phyloP scores from a whole-genome alignment of 2,113 vertebrate species.

The Hemiprocne comata region DNA sequence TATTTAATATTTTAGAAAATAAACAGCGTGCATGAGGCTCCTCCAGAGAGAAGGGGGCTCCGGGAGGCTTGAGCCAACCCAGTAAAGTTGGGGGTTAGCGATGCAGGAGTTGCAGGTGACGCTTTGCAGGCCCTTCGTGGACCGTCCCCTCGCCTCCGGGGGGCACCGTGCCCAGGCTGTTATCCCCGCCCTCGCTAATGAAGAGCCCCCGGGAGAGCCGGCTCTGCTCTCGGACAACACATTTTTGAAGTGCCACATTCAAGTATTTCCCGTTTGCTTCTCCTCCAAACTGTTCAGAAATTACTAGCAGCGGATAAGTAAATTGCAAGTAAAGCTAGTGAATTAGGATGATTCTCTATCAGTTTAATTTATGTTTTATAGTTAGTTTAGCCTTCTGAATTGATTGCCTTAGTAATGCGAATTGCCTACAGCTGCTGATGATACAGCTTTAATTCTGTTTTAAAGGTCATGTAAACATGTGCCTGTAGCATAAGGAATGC shows the following conservation, averaged over 20 bases:
- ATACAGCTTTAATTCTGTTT: conserved; percentile 85
- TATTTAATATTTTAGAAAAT: conserved; percentile 7
- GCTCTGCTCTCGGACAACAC: not conserved
- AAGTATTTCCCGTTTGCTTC: not conserved
- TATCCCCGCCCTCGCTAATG: not conserved
- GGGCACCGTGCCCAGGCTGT: not conserved
- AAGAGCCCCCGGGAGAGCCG: not conserved
- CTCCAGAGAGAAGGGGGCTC: not conserved
- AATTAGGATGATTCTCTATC: conserved; percentile 77
- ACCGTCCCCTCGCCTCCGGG: not conserved
- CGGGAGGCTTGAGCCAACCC: not conserved
- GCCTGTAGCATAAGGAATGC: conserved; percentile 81
- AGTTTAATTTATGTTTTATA: conserved; percentile 84
- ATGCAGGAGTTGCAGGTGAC: not conserved
- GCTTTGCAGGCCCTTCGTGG: not conserved
- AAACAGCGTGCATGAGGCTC: not conserved
- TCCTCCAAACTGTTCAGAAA: conserved; percentile 59
- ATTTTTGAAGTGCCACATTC: not conserved
- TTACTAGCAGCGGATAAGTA: conserved; percentile 72
- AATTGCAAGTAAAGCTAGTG: conserved; percentile 77
- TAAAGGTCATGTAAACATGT: conserved; percentile 86
- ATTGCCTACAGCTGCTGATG: conserved; percentile 84
- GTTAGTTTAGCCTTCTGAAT: conserved; percentile 84
- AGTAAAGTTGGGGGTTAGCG: not conserved
- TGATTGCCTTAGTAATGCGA: conserved; percentile 84